Conservation (phyloP, 2,113 vertebrate species). For the Chaetorhynchus papuensis region DNA sequence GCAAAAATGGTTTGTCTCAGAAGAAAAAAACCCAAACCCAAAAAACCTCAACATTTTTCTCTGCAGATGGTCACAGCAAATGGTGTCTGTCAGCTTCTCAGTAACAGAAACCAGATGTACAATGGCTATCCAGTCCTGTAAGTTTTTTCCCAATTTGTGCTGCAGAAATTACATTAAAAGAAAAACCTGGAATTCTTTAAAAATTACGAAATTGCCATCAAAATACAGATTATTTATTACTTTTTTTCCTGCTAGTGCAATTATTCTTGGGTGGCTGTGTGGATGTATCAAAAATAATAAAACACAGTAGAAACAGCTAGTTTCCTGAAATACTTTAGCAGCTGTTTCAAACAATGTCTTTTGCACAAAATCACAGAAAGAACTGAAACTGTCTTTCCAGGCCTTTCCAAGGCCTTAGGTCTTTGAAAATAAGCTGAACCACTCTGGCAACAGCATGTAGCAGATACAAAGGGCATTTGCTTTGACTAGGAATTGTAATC, state of each 20-base stretch:
- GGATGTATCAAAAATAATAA: background rate
- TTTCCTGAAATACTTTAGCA: background rate
- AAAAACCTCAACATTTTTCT: background rate
- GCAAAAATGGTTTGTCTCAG: background rate
- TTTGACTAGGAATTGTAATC: background rate
- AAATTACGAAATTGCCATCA: background rate
- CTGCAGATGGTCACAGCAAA: background rate
- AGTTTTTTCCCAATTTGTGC: background rate
- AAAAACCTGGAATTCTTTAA: background rate
- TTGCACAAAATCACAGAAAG: background rate
- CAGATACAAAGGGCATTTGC: background rate
- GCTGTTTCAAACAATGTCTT: background rate
- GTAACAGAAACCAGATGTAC: conserved; percentile 32
- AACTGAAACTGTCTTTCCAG: background rate
- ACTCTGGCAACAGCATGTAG: background rate
- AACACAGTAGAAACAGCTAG: background rate
- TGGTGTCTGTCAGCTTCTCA: background rate
- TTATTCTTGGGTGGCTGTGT: background rate
- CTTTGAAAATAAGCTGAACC: background rate
- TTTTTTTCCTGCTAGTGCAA: background rate
- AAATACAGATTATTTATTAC: background rate
- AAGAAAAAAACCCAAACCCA: background rate
- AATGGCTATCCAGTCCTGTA: background rate
- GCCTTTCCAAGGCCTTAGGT: background rate
- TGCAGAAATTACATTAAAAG: conserved; percentile 9